Conservation (phyloP, 1,140 invertebrate genomes). For the Berghia stephanieae region DNA sequence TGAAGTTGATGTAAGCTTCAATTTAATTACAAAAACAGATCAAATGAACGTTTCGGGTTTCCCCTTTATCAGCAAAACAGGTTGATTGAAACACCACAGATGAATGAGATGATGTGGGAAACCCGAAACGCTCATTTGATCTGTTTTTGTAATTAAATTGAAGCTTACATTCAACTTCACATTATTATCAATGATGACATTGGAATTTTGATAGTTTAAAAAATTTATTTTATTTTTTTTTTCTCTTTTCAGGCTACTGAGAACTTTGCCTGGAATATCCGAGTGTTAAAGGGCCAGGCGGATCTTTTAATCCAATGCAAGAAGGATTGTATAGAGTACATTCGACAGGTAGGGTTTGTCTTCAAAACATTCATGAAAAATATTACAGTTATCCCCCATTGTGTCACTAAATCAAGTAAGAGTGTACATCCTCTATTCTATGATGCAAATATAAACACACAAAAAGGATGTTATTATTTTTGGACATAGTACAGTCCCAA, state of each 20-base stretch:
- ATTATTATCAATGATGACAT: not conserved
- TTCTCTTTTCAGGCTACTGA: slow-evolving; percentile 63
- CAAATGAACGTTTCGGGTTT: too few species aligned
- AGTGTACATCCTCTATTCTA: not conserved
- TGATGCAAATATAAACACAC: not conserved
- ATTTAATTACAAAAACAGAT: too few species aligned
- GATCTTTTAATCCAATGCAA: slow-evolving; percentile 67
- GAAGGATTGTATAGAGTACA: slow-evolving; percentile 60
- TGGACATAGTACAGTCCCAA: too few species aligned
- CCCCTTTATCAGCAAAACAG: too few species aligned
- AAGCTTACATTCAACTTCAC: too few species aligned
- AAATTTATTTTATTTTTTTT: not conserved
- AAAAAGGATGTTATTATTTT: not conserved
- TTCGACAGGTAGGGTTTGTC: slow-evolving; percentile 55
- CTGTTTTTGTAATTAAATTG: too few species aligned
- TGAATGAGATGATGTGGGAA: too few species aligned
- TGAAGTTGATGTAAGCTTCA: too few species aligned
- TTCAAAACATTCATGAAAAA: not conserved
- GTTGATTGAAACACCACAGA: too few species aligned
- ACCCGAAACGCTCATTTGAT: too few species aligned
- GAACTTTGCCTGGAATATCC: slow-evolving; percentile 73
- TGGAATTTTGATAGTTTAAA: not conserved
- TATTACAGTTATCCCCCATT: not conserved
- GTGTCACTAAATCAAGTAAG: not conserved
- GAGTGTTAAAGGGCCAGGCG: slow-evolving; percentile 71